These are phyloP conservation scores for Engystomops pustulosus DNA, from an alignment of 2,113 vertebrate species.

Conservation along the genomic window DNA sequence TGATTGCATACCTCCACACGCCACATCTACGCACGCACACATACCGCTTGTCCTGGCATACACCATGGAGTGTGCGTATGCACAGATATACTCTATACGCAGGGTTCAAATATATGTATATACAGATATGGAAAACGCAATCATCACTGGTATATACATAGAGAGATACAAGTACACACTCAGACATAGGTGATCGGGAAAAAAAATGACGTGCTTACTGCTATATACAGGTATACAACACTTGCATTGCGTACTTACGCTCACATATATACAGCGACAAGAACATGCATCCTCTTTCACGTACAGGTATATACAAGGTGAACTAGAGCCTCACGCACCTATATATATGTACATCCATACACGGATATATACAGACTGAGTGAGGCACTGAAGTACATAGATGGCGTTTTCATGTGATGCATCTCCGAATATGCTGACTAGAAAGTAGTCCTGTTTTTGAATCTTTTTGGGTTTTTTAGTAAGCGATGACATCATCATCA, in stretches of 20 bases:
- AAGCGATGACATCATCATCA: neutral
- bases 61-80: neutral
- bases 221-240: slow-evolving; percentile 27
- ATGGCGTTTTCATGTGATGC: neutral
- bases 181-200: neutral
- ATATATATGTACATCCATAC: slow-evolving; percentile 12
- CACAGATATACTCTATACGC: slow-evolving; percentile 24
- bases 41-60: neutral
- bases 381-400: neutral
- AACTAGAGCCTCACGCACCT: neutral
- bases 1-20: neutral
- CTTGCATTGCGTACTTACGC: neutral
- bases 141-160: slow-evolving; percentile 25
- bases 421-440: neutral
- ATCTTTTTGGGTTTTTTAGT: neutral
- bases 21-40: neutral
- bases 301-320: neutral
- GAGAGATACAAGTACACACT: slow-evolving; percentile 5
- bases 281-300: slow-evolving; percentile 7
- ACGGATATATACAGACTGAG: neutral
- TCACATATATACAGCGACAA: slow-evolving; percentile 17
- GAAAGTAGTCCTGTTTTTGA: neutral
- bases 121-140: neutral
- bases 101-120: slow-evolving; percentile 14
- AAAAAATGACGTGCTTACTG: neutral